Conservation (phyloP, 2,797 vertebrate species). For the Scolopax rusticola region DNA sequence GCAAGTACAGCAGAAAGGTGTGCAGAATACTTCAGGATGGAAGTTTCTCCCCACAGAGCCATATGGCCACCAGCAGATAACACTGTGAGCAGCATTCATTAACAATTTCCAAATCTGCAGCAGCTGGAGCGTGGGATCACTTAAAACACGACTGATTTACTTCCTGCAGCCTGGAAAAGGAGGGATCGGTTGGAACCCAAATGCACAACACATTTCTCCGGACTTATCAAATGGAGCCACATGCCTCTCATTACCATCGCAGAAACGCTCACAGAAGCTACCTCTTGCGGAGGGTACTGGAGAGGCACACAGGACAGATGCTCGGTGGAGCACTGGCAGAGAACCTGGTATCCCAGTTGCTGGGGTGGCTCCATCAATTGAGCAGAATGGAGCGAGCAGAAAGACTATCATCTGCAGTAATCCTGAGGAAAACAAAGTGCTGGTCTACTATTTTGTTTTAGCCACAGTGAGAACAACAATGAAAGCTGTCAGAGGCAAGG, state of each 20-base stretch:
- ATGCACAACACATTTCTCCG: slow-evolving; percentile 30
- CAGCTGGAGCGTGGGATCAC: slow-evolving; percentile 68
- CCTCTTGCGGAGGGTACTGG: slow-evolving; percentile 1
- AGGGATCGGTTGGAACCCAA: slow-evolving; percentile 36
- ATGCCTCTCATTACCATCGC: slow-evolving; percentile 27
- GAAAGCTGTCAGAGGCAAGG: slow-evolving; percentile 36
- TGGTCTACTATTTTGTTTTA: slow-evolving; percentile 24
- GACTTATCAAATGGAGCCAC: slow-evolving; percentile 40
- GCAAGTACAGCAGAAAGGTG: background rate
- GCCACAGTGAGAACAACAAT: background rate
- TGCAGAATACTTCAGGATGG: background rate
- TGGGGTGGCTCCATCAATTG: slow-evolving; percentile 7
- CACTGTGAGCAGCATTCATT: slow-evolving; percentile 57
- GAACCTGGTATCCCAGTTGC: slow-evolving; percentile 14
- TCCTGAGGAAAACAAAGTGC: background rate
- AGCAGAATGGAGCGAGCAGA: background rate
- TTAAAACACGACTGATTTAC: slow-evolving; percentile 68
- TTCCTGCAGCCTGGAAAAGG: slow-evolving; percentile 62
- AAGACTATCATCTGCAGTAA: slow-evolving; percentile 10
- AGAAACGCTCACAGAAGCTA: background rate
- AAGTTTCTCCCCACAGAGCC: slow-evolving; percentile 53
- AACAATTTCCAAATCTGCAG: slow-evolving; percentile 66
- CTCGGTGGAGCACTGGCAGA: background rate
- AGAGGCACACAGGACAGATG: slow-evolving; percentile 1
- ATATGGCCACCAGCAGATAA: slow-evolving; percentile 65